Evolutionary conservation across 2,888 invertebrate genomes (phyloP), one percentile per base, ranked within the genome.

Genomic region (Heliconius charithonia): DNA sequence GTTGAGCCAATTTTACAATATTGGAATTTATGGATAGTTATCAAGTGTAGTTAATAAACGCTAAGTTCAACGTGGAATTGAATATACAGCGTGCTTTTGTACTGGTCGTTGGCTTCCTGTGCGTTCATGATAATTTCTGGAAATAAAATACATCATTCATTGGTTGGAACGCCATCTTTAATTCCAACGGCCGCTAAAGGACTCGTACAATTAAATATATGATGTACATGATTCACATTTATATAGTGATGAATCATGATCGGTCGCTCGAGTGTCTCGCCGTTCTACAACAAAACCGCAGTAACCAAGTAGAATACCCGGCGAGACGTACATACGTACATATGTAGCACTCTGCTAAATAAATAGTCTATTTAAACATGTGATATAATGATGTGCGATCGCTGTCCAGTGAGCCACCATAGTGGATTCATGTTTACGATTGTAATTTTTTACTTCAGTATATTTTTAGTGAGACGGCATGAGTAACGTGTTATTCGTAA

Each of bases 351-450:
- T 87, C 75, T 87, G 88, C 89, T 91, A 90, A 92, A 91, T 90
- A 92, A 93, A 93, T 91, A 93, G 89, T 92, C 90, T 91, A 91
- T 92, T 92, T 90, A 90, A 92, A 91, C 90, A 92, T 93, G 93
- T 93, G 93, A 93, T 92, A 93, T 90, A 91, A 93, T 93, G 93
- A 92, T 92, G 92, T 92, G 92, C 91, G 93, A 91, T 87, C 92
- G 91, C 90, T 90, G 90, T 87, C 89, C 91, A 87, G 89, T 91
- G 88, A 86, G 89, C 90, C 87, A 88, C 92, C 90, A 89, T 88
- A 89, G 88, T 86, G 91, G 93, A 91, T 88, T 90, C 89, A 93
- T 94, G 93, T 91, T 92, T 88, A 93, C 94, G 89, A 93, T 94
- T 91, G 94, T 94, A 93, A 93, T 92, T 90, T 92, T 88, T 84